Base-by-base conservation (phyloP, 30 jellyfish, hydroid and myxozoan species). In the Nemopilema nomurai region DNA sequence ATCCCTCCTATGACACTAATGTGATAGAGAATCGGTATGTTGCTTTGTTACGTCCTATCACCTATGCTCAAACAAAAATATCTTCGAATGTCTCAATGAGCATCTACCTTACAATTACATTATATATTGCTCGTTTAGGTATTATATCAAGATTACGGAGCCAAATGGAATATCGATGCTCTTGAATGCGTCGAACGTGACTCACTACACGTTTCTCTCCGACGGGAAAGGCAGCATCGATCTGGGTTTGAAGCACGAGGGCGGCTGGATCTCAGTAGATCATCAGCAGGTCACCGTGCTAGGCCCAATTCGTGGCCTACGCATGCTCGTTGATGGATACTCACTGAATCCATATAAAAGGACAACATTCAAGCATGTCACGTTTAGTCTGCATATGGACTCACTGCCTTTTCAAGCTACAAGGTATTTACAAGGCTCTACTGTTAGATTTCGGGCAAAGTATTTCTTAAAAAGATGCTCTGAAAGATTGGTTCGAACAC, bases 211-310 rank as follows among this genome's bases (percentile, higher is more conserved):
- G 29, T 78, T 78, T 21, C 29, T 1, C 17, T 78, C 87, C 13
- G n/a, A 28, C 62, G 87, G 87, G 17, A 62, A 25, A 18, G 87
- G 67, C 1, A 78, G 77, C 30, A 31, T 78, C 21, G 79, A 53
- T 8, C 71, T 78, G n/a, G 87, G 87, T 6, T 78, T 78, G 30
- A 57, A 78, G 33, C 51, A 78, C 71, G 7, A 8, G 25, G 30
- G 62, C 28, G 87, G 87, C 7, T 78, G 87, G 87, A 9, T 78
- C n/a, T 28, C 87, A 62, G 68, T 78, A n/a, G 87, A 78, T 78
- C 68, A n/a, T 19, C 41, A 21, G 24, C 78, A 78, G 0, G 31
- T 78, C 23, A 67, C 24, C 22, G 78, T 78, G 19, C 79, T 41
- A 51, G 87, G 87, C 28, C 87, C 87, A 1, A 62, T 78, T 4